phyloP scores from a whole-genome alignment of 2,113 vertebrate genomes.

The Pogona vitticeps region DNA sequence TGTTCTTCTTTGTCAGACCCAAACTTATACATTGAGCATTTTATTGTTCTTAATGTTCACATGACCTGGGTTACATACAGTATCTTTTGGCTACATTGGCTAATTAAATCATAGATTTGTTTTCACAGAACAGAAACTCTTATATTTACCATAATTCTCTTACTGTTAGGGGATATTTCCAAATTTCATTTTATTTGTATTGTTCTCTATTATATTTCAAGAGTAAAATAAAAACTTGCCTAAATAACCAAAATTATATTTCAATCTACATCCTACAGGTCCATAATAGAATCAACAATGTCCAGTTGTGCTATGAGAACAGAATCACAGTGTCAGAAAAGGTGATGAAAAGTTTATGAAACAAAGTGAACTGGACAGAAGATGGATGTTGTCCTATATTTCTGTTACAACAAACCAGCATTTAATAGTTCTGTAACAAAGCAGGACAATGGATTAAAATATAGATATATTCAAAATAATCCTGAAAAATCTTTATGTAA shows the following conservation, averaged over 20 bases:
- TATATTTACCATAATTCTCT: neutral
- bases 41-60: conserved; percentile 26
- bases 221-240: neutral
- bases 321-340: neutral
- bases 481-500: neutral
- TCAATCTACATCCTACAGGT: conserved; percentile 14
- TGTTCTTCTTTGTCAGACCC: neutral
- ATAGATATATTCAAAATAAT: conserved; percentile 12
- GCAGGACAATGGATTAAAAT: neutral
- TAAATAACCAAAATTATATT: conserved; percentile 10
- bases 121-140: conserved; percentile 3
- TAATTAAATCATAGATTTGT: conserved; percentile 24
- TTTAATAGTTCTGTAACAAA: neutral
- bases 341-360: conserved; percentile 24
- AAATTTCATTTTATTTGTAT: conserved; percentile 35
- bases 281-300: neutral
- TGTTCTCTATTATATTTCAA: conserved; percentile 19
- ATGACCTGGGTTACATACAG: conserved; percentile 27
- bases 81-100: conserved; percentile 14
- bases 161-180: conserved; percentile 40
- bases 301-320: neutral
- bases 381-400: neutral
- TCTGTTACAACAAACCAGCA: rapidly evolving
- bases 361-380: neutral
- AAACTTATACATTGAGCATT: conserved; percentile 10